Base-by-base conservation (phyloP, 2,797 vertebrate species). In the Loris lydekkerianus region DNA sequence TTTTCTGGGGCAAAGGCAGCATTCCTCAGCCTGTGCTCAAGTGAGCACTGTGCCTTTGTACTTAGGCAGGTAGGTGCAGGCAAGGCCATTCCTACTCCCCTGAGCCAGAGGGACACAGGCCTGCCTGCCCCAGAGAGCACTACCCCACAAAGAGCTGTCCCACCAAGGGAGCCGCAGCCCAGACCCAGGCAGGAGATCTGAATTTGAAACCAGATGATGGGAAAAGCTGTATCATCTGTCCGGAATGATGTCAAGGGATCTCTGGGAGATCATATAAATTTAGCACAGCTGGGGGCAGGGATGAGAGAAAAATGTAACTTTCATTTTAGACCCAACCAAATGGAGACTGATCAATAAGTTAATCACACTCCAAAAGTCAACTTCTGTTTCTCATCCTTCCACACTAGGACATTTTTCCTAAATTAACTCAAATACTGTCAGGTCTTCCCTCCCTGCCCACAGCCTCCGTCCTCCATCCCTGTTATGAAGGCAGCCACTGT, bases 231-330 rank as follows among this genome's bases (percentile, higher is more conserved):
- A 23, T 23, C n/a, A 29, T 20, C 69, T 75, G 31, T 58, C 13
- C 27, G 2, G 6, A n/a, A 20, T 4, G 0, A 13, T 4, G 34
- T 14, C 4, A 34, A 37, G 49, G n/a, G 27, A 14, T 40, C 20
- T 43, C 34, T 9, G 10, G 10, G 34, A 31, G 29, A 25, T 6
- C 15, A 8, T 10, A 81, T 10, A 37, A 56, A 75, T 34, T 34
- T 34, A 34, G 49, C 20, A 40, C 27, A 27, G 27, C 37, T 8
- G 23, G 43, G 60, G 10, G 70, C 15, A n/a, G 25, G 72, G 27
- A 15, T 3, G 8, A 43, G 46, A 25, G 18, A n/a, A 49, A 82
- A n/a, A 25, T 3, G 3, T 20, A 31, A 58, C 31, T 17, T 70
- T 75, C 20, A 23, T 18, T 53, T 75, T 25, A 37, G 43, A 67